Percentiles rank a stretch among this genome's conserved stretches.
Conservation (phyloP, 2,888 invertebrate genomes). For the Pseudoips prasinana region DNA sequence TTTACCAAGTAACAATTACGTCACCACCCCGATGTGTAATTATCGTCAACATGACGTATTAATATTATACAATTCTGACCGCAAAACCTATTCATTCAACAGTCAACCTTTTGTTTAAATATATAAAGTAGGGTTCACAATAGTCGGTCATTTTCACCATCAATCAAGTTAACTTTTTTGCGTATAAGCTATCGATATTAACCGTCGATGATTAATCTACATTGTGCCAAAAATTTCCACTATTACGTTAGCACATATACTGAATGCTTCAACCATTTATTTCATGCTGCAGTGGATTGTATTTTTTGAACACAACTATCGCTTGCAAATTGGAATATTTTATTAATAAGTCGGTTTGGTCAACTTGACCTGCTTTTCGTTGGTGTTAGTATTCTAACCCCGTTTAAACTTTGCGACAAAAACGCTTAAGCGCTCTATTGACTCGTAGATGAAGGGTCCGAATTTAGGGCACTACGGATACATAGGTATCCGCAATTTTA, state of each 20-base stretch:
- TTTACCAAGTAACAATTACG: constrained; percentile 15
- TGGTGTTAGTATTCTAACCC: constrained; percentile 27
- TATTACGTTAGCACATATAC: constrained; percentile 14
- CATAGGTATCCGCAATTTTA: too few species aligned
- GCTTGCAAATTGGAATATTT: too few species aligned
- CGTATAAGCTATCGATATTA: constrained; percentile 34
- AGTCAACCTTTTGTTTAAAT: constrained; percentile 12
- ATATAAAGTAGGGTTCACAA: constrained; percentile 10
- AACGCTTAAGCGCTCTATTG: constrained; percentile 25
- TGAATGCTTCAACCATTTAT: too few species aligned
- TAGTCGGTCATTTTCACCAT: constrained; percentile 20
- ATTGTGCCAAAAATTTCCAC: constrained; percentile 27
- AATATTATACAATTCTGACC: constrained; percentile 6
- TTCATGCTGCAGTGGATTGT: too few species aligned
- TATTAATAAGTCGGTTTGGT: too few species aligned
- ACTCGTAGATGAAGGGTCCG: constrained; percentile 8
- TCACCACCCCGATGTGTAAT: constrained; percentile 30
- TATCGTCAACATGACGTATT: constrained; percentile 12
- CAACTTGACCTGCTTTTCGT: too few species aligned
- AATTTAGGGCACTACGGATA: constrained; percentile 6
- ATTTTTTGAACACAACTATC: too few species aligned
- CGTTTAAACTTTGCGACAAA: constrained; percentile 25
- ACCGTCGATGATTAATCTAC: constrained; percentile 32
- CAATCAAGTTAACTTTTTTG: constrained; percentile 34
- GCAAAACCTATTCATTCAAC: constrained; percentile 10